Base-by-base conservation (phyloP, 2,113 vertebrate genomes). In the Coreoperca whiteheadi region DNA sequence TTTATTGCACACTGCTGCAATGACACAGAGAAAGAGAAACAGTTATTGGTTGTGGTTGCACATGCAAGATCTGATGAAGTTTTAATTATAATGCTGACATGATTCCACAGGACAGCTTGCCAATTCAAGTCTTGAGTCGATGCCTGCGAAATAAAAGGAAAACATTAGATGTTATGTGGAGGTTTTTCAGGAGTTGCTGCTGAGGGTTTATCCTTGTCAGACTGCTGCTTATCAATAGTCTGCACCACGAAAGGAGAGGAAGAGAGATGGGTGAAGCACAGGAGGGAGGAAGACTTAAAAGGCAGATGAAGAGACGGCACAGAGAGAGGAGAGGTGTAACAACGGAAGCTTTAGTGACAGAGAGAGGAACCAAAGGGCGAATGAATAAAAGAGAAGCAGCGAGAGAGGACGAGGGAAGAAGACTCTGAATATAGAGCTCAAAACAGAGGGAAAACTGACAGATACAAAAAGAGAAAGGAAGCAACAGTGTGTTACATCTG, bases 401-500 rank as follows among this genome's bases (percentile, higher is more conserved):
- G 60, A 64, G 23, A 7, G 53, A 67, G 34, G 28, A 51, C 1
- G 34, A 79, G 68, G 30, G 65, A 67, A 60, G 74, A 57, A 25
- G 50, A 73, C 32, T 34, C 75, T 68, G 37, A 64, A 65, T 50
- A 54, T 12, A 43, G 66, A 77, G 64, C 71, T 56, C 21, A 73
- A 74, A 86, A 85, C 43, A 77, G 74, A 87, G 82, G 51, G 75
- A 67, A 72, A 72, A 69, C 60, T 71, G 78, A 81, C 53, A 79
- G 78, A 81, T 77, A 70, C 79, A 83, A 86, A 70, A 84, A 83
- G 74, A 84, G 67, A 87, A 61, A 86, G 85, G 83, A 82, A 80
- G 87, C 79, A 89, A 86, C 80, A 81, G 83, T 84, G 92, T 90
- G 89, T 85, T 83, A 85, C 90, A 91, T 93, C 88, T 91, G 89